Percentiles rank a stretch among this genome's conserved stretches.
phyloP scores from a whole-genome alignment of 2,113 vertebrate species.

The Clarias macrocephalus region DNA sequence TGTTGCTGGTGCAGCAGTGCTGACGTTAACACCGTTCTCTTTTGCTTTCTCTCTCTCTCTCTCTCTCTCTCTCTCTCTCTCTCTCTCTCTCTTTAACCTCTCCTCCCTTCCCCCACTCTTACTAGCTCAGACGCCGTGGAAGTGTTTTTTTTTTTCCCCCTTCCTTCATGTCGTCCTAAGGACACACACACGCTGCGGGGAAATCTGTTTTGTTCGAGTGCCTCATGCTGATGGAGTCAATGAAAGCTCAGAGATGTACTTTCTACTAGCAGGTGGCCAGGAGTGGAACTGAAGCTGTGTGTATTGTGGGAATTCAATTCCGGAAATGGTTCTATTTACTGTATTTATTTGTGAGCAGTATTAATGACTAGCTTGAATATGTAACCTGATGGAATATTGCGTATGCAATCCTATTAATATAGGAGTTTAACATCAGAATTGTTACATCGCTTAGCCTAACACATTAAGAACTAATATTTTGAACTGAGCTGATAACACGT shows the following conservation, averaged over 20 bases:
- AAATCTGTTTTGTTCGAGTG: conserved; percentile 68
- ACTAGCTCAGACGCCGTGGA: conserved; percentile 50
- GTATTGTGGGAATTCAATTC: conserved; percentile 18
- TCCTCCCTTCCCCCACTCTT: conserved; percentile 46
- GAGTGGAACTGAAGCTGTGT: neutral
- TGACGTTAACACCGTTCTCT: conserved; percentile 17
- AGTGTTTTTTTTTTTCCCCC: conserved; percentile 54
- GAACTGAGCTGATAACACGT: neutral
- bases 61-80: conserved; percentile 52
- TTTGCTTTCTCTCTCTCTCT: conserved; percentile 38
- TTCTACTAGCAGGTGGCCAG: conserved; percentile 30
- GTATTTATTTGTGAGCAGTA: neutral
- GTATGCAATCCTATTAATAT: neutral
- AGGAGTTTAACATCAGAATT: neutral
- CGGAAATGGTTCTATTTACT: neutral
- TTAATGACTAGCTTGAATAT: conserved; percentile 7
- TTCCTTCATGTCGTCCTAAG: conserved; percentile 47
- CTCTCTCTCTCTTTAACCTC: neutral
- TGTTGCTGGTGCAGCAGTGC: conserved; percentile 34
- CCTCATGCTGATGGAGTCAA: conserved; percentile 51
- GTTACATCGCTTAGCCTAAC: neutral
- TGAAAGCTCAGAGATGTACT: conserved; percentile 31
- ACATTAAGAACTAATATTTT: neutral
- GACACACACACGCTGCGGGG: conserved; percentile 56
- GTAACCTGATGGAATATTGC: neutral